Base-by-base conservation (phyloP, 2,113 vertebrate species). In the Tretioscincus oriximinensis region DNA sequence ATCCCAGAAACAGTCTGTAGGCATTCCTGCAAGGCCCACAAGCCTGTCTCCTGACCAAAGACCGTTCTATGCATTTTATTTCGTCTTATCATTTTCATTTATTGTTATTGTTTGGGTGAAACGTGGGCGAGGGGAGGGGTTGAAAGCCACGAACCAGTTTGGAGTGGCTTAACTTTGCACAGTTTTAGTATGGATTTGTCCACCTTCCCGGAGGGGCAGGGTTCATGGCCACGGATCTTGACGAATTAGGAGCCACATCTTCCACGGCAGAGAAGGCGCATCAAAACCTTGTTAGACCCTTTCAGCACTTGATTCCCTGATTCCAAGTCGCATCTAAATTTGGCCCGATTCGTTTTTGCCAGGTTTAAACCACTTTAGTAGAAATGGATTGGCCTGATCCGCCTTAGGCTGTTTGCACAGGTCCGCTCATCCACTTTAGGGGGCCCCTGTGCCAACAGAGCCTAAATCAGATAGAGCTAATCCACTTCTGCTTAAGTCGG, bases 61-160 rank as follows among this genome's bases (percentile, higher is more conserved):
- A 68, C 87, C 87, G 79, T 84, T 90, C 89, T 87, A 86, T 90
- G 90, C 92, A 87, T 91, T 90, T 85, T 76, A 67, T 70, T 74
- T 73, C 60, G 12, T 16, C 16, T 70, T 41, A 49, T 54, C 47
- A 64, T 66, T 77, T 28, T 70, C 26, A 65, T 65, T 66, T 65
- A 65, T 58, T 58, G 18, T 58, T 58, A 18, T 58, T 75, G 26
- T 77, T 28, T 51, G 1, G 0, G 76, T 70, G 9, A 22, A 63
- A 35, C 0, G 22, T 9, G 7, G 65, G 63, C 12, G 24, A 41
- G 54, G 54, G 54, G 35, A n/a, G 35, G 35, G 29, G 1, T 8
- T 3, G 47, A 28, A 12, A n/a, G 63, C 29, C 20, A n/a, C 18
- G 73, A 65, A 54, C 76, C 76, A 67, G 72, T n/a, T 67, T 8